A percentile compares a stretch with the other conserved stretches of the same genome.
Evolutionary conservation across 2,797 vertebrate species (phyloP).

Genomic region (Acomys russatus): DNA sequence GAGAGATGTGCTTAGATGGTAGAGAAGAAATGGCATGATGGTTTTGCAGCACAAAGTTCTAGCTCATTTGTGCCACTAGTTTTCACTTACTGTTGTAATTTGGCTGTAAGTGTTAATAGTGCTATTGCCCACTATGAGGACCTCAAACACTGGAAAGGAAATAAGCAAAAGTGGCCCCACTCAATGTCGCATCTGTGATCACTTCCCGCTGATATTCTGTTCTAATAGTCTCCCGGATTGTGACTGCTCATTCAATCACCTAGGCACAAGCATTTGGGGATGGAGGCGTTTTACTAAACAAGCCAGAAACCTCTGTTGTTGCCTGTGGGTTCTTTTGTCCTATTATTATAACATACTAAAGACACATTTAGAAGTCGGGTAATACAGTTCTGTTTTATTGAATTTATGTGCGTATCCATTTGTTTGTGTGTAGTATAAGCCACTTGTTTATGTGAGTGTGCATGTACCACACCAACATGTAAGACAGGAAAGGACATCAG

Average conservation of each 20-base stretch:
- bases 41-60: neutral
- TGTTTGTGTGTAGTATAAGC: neutral
- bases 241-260: neutral
- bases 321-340: neutral
- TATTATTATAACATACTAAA: neutral
- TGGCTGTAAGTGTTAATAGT: neutral
- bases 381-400: neutral
- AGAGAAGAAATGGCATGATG: fast-evolving
- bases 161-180: neutral
- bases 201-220: neutral
- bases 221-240: neutral
- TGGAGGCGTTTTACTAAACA: neutral
- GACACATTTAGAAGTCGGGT: neutral
- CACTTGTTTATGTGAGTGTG: neutral
- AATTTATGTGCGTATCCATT: neutral
- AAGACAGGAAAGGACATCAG: neutral
- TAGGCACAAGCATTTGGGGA: neutral
- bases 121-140: neutral
- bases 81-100: neutral
- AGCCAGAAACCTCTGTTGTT: neutral
- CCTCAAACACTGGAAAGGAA: neutral
- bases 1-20: no score
- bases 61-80: neutral
- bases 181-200: neutral
- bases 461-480: no score